Evolutionary conservation across 1,140 invertebrate genomes (phyloP), one percentile per base, ranked within the genome.

Genomic region (Metaphire vulgaris): DNA sequence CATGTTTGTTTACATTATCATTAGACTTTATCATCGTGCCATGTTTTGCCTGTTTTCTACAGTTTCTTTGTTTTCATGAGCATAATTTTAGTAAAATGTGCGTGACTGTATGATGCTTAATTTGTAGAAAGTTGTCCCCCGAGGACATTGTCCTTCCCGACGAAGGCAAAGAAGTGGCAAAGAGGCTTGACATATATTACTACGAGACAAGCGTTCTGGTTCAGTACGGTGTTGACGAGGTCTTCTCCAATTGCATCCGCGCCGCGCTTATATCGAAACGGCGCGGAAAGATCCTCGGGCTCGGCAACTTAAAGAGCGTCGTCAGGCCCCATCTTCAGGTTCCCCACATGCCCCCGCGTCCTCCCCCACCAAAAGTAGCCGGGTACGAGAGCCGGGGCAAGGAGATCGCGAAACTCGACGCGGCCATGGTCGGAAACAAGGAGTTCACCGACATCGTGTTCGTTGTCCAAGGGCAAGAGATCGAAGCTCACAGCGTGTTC

Each of bases 131-230:
- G 6, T 56, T 56, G 41, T 12, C 41, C 21, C 6, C 6, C 6
- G 91, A 90, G 81, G 95, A 97, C 84, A 88, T 98, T 74, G 91
- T 98, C 1, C 94, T 95, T 90, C 95, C 95, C 12, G 94, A 96
- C 83, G 91, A 96, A 83, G 95, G 94, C 0, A 88, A 94, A 28
- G 91, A 92, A 1, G 89, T 97, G 33, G 95, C 95, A 0, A 90
- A 92, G 79, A 94, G 96, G 81, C 89, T 97, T 33, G 94, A 93
- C 14, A 90, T 96, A 56, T 81, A 82, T 0, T 97, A 97, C 84
- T 97, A 96, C 83, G 95, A 98, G 86, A 94, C 93, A 0, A 88
- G 85, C 80, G 82, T 84, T 6, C 91, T 96, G 78, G 96, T 94
- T 0, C 94, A 81, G 16, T 83, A 94, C 83, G 95, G 95, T 1